Percentiles rank a stretch among this genome's conserved stretches.
Conservation (phyloP, 1,140 invertebrate genomes). For the Sycophila sp. region DNA sequence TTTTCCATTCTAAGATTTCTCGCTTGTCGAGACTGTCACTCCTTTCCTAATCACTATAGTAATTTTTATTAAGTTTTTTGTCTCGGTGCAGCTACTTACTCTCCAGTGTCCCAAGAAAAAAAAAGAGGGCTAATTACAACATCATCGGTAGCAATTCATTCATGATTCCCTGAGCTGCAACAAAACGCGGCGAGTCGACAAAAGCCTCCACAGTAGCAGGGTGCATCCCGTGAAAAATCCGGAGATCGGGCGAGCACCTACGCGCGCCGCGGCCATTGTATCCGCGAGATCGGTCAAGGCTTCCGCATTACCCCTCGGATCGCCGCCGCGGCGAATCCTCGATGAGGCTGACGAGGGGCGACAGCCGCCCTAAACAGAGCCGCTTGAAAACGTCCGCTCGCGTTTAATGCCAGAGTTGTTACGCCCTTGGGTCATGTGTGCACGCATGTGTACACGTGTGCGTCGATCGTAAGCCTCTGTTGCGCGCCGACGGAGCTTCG, state of each 20-base stretch:
- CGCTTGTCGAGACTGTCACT: no score
- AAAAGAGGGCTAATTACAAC: no score
- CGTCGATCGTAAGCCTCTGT: not conserved
- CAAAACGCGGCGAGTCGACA: no score
- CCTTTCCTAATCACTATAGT: no score
- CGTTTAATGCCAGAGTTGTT: conserved; percentile 61
- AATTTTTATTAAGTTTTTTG: no score
- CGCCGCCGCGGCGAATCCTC: conserved; percentile 41
- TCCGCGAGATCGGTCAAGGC: conserved; percentile 52
- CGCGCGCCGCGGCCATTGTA: not conserved
- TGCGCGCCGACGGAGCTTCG: not conserved
- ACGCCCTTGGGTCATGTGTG: conserved; percentile 39
- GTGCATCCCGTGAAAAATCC: conserved; percentile 31
- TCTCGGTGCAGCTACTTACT: no score
- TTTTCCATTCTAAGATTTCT: no score
- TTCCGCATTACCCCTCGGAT: conserved; percentile 46
- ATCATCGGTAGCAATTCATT: no score
- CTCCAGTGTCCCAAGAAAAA: no score
- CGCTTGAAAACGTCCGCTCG: conserved; percentile 63
- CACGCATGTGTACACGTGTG: not conserved
- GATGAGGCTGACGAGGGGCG: conserved; percentile 60
- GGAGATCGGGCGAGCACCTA: not conserved
- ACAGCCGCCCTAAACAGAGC: conserved; percentile 60
- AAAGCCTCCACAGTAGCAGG: no score
- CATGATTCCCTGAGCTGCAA: not conserved